phyloP scores from a whole-genome alignment of 2,888 invertebrate species.

The Poecilobothrus nobilitatus region DNA sequence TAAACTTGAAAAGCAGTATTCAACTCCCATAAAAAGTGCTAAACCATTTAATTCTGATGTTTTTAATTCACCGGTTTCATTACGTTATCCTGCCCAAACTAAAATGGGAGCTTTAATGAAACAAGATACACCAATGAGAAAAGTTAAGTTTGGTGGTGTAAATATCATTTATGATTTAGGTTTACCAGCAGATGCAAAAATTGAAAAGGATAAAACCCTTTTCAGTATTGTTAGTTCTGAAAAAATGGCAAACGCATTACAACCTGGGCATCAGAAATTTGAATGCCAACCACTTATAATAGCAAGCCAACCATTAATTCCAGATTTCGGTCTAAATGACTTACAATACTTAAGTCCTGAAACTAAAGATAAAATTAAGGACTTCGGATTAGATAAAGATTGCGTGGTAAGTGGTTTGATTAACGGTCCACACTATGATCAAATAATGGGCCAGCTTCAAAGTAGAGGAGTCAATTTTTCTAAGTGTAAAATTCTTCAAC shows the following conservation, averaged over 20 bases:
- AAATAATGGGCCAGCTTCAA: conserved; percentile 48
- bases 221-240: conserved; percentile 38
- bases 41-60: conserved; percentile 24
- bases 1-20: conserved; percentile 20
- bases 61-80: conserved; percentile 38
- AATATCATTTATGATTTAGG: conserved; percentile 36
- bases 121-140: conserved; percentile 42
- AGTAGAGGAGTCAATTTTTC: conserved; percentile 48
- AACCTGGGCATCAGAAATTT: conserved; percentile 22
- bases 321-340: conserved; percentile 31
- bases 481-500: conserved; percentile 49
- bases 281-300: conserved; percentile 16
- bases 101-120: conserved; percentile 35
- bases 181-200: conserved; percentile 35
- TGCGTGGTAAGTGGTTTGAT: conserved; percentile 51
- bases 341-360: conserved; percentile 45
- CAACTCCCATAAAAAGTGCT: conserved; percentile 14
- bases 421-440: conserved; percentile 53
- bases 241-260: conserved; percentile 32
- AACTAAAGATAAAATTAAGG: conserved; percentile 46
- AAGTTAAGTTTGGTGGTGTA: conserved; percentile 37
- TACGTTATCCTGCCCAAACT: conserved; percentile 33
- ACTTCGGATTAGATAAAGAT: conserved; percentile 49
- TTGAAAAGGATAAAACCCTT: conserved; percentile 39
- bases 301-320: conserved; percentile 39